These are phyloP conservation scores for Ethmia dodecea DNA, from an alignment of 2,888 invertebrate genomes.

Conservation along the genomic window DNA sequence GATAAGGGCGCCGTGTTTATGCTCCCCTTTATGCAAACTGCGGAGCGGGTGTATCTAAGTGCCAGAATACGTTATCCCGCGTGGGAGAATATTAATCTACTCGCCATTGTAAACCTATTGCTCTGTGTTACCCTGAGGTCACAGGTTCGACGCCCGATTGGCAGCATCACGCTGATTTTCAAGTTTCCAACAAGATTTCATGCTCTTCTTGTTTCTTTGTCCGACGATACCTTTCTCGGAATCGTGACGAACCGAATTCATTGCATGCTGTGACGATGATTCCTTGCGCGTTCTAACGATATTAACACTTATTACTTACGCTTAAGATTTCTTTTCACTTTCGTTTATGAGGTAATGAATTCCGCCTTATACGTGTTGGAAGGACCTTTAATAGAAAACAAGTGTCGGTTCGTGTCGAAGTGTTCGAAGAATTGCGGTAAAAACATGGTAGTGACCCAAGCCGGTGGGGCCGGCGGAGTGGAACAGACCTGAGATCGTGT, in stretches of 20 bases:
- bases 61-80: constrained; percentile 29
- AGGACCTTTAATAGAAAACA: constrained; percentile 25
- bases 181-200: constrained; percentile 45
- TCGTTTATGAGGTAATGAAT: constrained; percentile 15
- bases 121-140: constrained; percentile 27
- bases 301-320: not conserved
- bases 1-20: too few species aligned
- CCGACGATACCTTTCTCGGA: constrained; percentile 36
- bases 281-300: not conserved
- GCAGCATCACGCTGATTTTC: constrained; percentile 53
- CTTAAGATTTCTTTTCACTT: not conserved
- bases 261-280: constrained; percentile 8
- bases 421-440: constrained; percentile 23
- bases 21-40: not conserved
- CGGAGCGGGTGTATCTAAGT: constrained; percentile 13
- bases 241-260: constrained; percentile 42
- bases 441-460: constrained; percentile 26
- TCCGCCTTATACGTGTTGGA: constrained; percentile 5
- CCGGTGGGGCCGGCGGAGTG: constrained; percentile 30
- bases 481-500: constrained; percentile 44
- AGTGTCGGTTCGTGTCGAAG: constrained; percentile 23
- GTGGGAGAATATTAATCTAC: constrained; percentile 34
- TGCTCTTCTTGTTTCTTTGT: constrained; percentile 45
- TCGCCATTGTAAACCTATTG: constrained; percentile 21
- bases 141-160: constrained; percentile 44